Evolutionary conservation across 2,888 invertebrate species (phyloP).

Genomic region (Furcula furcula): DNA sequence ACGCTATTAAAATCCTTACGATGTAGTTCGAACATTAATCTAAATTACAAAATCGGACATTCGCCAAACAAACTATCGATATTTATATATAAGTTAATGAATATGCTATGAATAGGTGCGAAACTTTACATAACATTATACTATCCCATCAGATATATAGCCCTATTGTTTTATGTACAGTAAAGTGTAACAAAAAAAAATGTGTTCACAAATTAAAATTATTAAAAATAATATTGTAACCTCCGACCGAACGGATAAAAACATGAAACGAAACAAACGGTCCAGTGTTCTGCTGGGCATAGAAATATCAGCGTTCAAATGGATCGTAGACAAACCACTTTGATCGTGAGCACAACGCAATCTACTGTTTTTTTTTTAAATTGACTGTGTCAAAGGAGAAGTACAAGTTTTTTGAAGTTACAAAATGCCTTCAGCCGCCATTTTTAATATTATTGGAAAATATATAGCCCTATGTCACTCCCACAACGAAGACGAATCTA

Average conservation of each 20-base stretch:
- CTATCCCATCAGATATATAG: constrained; percentile 15
- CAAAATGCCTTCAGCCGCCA: too few species aligned
- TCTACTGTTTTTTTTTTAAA: too few species aligned
- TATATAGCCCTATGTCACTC: too few species aligned
- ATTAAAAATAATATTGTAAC: constrained; percentile 7
- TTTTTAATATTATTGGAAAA: too few species aligned
- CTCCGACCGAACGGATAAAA: constrained; percentile 11
- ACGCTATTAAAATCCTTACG: constrained; percentile 41
- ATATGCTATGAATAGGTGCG: constrained; percentile 14
- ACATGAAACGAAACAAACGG: too few species aligned
- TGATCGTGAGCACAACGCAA: too few species aligned
- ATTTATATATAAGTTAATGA: constrained; percentile 13
- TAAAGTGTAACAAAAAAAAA: constrained; percentile 10
- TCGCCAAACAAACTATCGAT: constrained; percentile 15
- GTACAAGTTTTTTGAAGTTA: too few species aligned
- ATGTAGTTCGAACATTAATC: constrained; percentile 30
- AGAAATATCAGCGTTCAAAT: too few species aligned
- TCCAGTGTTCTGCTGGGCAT: too few species aligned
- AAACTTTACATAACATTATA: constrained; percentile 20
- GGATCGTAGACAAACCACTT: too few species aligned
- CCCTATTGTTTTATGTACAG: constrained; percentile 16
- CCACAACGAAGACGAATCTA: too few species aligned
- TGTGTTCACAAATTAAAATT: constrained; percentile 14
- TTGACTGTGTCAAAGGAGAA: too few species aligned
- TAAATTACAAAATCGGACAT: constrained; percentile 28